Evolutionary conservation across 2,797 vertebrate species (phyloP).

Genomic region (Phataginus tetradactyla): DNA sequence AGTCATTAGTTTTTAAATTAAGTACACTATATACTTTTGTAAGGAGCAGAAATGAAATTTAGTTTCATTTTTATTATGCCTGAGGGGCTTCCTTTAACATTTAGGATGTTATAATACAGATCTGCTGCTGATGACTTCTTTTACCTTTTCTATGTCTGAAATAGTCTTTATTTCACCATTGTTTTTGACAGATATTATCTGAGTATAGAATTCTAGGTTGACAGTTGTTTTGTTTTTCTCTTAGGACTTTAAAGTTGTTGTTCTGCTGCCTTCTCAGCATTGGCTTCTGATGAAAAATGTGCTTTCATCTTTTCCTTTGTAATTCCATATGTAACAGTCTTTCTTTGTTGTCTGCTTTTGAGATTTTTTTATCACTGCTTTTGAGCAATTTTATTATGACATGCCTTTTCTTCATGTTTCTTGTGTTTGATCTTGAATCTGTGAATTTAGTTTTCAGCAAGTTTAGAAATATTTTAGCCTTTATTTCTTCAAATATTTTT

Average conservation of each 20-base stretch:
- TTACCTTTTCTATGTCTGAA: neutral
- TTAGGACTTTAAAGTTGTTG: neutral
- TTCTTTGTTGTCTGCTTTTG: neutral
- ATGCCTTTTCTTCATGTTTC: neutral
- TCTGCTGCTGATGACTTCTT: neutral
- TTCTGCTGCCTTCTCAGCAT: neutral
- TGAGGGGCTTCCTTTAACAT: neutral
- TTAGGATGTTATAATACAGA: neutral
- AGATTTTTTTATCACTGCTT: neutral
- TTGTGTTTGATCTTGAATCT: neutral
- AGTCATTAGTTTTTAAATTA: constrained; percentile 82
- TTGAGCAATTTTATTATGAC: neutral
- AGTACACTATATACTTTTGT: constrained; percentile 72
- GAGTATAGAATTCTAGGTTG: neutral
- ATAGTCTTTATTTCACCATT: neutral
- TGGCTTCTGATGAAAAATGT: neutral
- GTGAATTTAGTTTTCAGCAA: neutral
- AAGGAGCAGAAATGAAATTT: constrained; percentile 71
- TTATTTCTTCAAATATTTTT: neutral
- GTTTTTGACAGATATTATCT: neutral
- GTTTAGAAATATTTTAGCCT: neutral
- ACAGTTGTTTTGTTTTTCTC: neutral
- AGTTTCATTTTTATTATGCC: neutral
- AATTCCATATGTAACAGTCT: neutral
- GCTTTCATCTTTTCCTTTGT: neutral